Conservation (phyloP, 2,888 invertebrate species). For the Tetragnatha montana region DNA sequence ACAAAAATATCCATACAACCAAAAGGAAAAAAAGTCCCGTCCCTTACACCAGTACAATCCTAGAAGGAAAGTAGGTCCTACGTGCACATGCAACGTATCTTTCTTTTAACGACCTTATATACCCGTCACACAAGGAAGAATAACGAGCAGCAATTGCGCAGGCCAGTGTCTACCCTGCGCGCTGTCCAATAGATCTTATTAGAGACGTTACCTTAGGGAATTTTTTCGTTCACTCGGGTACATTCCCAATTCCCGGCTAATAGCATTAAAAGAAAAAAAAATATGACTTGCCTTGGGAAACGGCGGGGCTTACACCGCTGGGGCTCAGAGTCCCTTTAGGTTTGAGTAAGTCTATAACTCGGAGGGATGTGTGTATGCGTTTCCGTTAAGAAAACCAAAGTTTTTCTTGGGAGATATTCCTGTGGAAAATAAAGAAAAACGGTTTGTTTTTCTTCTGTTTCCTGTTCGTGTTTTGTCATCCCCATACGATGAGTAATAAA, state of each 20-base stretch:
- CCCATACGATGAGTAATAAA: slow-evolving; percentile 7
- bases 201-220: slow-evolving; percentile 37
- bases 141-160: slow-evolving; percentile 53
- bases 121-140: slow-evolving; percentile 47
- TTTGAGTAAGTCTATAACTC: slow-evolving; percentile 42
- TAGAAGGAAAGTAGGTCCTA: slow-evolving; percentile 16
- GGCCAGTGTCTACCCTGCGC: slow-evolving; percentile 18
- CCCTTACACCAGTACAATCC: slow-evolving; percentile 13
- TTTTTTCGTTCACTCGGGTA: slow-evolving; percentile 54
- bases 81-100: slow-evolving; percentile 35
- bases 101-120: slow-evolving; percentile 47
- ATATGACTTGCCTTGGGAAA: slow-evolving; percentile 48
- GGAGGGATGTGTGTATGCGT: slow-evolving; percentile 21
- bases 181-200: slow-evolving; percentile 58
- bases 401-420: slow-evolving; percentile 37
- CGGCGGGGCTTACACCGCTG: slow-evolving; percentile 15
- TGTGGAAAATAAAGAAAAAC: slow-evolving; percentile 25
- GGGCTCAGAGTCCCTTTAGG: slow-evolving; percentile 35
- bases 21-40: too few relatives aligned
- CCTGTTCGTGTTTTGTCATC: slow-evolving; percentile 9
- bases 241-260: slow-evolving; percentile 59
- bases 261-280: slow-evolving; percentile 53
- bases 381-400: slow-evolving; percentile 55
- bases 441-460: slow-evolving; percentile 37
- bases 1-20: too few relatives aligned